Evolutionary conservation across 2,797 vertebrate species (phyloP).

Genomic region (Artibeus jamaicensis): DNA sequence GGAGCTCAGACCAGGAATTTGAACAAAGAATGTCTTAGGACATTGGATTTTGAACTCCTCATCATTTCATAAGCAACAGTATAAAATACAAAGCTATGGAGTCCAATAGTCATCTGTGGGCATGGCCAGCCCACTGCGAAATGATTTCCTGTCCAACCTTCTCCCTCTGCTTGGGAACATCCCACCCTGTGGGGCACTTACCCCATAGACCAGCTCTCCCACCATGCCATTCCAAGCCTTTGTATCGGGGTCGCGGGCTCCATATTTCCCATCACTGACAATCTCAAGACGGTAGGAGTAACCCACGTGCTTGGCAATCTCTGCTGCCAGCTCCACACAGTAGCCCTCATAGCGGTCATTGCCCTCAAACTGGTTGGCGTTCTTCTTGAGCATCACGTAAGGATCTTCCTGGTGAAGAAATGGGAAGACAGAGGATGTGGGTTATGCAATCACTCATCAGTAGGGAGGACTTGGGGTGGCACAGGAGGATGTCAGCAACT

Average conservation of each 20-base stretch:
- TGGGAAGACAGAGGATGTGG: not conserved
- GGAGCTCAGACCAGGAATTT: not conserved
- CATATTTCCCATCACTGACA: slow-evolving; percentile 96
- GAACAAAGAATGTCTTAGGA: not conserved
- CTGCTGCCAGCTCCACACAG: slow-evolving; percentile 96
- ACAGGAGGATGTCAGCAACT: not conserved
- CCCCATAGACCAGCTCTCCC: slow-evolving; percentile 97
- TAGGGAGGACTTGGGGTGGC: not conserved
- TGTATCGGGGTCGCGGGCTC: slow-evolving; percentile 93
- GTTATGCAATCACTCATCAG: not conserved
- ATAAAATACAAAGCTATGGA: not conserved
- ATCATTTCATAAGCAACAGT: not conserved
- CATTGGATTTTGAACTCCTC: not conserved
- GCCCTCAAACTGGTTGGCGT: slow-evolving; percentile 93
- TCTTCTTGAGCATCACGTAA: slow-evolving; percentile 99
- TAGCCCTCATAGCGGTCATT: slow-evolving; percentile 98
- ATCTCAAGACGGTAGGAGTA: slow-evolving; percentile 97
- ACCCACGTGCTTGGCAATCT: slow-evolving; percentile 97
- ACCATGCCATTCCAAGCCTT: slow-evolving; percentile 99
- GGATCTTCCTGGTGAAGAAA: slow-evolving; percentile 91
- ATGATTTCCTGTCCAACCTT: not conserved
- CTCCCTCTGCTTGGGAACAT: not conserved
- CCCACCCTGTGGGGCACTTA: slow-evolving; percentile 81
- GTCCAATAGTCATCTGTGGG: not conserved
- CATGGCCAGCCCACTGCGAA: not conserved